Evolutionary conservation across 92 coral and sea anemone genomes (phyloP), one percentile per base, ranked within the genome.

Genomic region (Epizoanthus rinbou): DNA sequence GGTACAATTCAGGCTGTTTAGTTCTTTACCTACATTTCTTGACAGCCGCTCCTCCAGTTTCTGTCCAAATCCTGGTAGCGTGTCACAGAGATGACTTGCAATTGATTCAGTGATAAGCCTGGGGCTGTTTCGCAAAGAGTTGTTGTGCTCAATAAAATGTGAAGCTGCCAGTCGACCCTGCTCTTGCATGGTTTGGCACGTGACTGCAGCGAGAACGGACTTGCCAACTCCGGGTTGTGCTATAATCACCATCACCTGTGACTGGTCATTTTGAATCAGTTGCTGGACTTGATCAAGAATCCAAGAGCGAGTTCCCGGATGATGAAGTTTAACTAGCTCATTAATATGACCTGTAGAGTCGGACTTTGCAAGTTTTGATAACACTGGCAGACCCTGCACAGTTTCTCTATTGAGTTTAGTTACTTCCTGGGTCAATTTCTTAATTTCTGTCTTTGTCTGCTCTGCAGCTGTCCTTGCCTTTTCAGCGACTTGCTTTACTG

Each of bases 341-440:
- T 57, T 16, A 13, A 57, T 57, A 5, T 57, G n/a, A 57, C 19
- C 64, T 4, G 6, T 57, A 22, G 13, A 57, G n/a, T 57, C 64
- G 19, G 22, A 7, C n/a, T 57, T 57, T 53, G 16, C 11, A 8
- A 53, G 31, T 28, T 28, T 28, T 28, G 56, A 65, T 31, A 69
- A 69, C 58, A 4, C 64, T 74, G 57, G 18, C 57, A 39, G 5
- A 24, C 11, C 4, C 1, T 15, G 41, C 57, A 43, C 6, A 19
- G 53, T n/a, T 10, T 24, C 23, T 47, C 24, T 9, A 15, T 33
- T 14, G 7, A 10, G 64, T n/a, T 68, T 39, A 15, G 74, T 63
- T 14, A 37, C 50, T 57, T 75, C 67, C 67, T 35, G 80, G 15
- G 56, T 88, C 31, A 28, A 28, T 28, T 28, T 28, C 31, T 28